phyloP scores from a whole-genome alignment of 2,888 invertebrate species.

The Scaptomyza tumidula region DNA sequence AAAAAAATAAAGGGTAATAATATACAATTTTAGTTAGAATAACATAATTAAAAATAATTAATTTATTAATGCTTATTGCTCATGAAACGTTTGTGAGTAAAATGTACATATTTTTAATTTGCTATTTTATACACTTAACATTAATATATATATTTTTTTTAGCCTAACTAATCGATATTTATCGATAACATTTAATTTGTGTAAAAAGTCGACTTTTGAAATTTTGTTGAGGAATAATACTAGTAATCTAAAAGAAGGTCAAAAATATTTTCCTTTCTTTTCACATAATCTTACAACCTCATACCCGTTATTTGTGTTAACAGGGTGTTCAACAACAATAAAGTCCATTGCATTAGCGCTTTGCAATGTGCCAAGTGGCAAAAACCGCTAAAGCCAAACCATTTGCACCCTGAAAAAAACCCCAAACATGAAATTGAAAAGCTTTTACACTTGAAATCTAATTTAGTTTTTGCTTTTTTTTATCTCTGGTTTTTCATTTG shows the following conservation, averaged over 20 bases:
- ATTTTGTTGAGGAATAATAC: too few species aligned
- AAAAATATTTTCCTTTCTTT: too few species aligned
- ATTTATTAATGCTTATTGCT: too few species aligned
- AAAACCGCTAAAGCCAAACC: conserved; percentile 1
- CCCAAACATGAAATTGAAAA: conserved; percentile 52
- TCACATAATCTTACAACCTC: neutral
- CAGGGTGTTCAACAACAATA: conserved; percentile 17
- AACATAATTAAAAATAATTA: too few species aligned
- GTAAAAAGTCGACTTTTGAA: neutral
- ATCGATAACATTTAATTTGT: neutral
- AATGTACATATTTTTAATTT: too few species aligned
- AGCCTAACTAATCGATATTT: neutral
- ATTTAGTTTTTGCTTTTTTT: conserved; percentile 40
- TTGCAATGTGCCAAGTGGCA: conserved; percentile 32
- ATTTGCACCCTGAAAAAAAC: neutral
- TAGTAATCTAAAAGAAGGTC: too few species aligned
- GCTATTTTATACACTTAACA: too few species aligned
- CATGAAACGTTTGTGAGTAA: too few species aligned
- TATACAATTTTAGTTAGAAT: too few species aligned
- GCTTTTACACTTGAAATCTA: conserved; percentile 74
- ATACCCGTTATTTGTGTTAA: neutral
- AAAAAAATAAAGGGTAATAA: too few species aligned
- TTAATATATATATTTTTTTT: too few species aligned
- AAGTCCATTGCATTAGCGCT: conserved; percentile 47
- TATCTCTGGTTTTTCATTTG: neutral